Evolutionary conservation across 2,113 vertebrate genomes (phyloP).

Genomic region (Cathartes aura): DNA sequence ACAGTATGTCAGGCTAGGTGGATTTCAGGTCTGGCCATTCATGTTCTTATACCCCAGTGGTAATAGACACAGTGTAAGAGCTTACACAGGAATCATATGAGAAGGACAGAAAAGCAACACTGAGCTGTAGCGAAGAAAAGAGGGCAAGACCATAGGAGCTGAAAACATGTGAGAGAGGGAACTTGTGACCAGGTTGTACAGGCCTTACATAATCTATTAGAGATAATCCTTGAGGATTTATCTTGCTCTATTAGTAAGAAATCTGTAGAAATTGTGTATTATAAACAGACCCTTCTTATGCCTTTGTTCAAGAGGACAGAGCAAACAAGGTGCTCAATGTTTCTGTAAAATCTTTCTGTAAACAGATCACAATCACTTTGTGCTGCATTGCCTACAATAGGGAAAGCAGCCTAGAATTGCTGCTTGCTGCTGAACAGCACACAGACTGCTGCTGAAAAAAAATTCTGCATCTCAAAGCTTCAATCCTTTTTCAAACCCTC

Average conservation of each 20-base stretch:
- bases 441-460: background rate
- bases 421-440: background rate
- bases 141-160: background rate
- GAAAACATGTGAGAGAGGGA: background rate
- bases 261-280: background rate
- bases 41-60: background rate
- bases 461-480: background rate
- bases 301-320: slow-evolving; percentile 13
- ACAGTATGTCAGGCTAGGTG: background rate
- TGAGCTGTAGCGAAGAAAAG: background rate
- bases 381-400: background rate
- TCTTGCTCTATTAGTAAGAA: background rate
- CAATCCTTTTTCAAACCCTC: background rate
- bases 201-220: background rate
- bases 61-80: background rate
- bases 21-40: background rate
- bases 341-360: background rate
- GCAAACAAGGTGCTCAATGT: background rate
- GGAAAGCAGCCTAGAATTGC: background rate
- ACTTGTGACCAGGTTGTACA: background rate
- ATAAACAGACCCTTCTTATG: background rate
- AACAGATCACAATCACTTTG: background rate
- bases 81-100: background rate
- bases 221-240: background rate
- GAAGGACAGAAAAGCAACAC: background rate